Evolutionary conservation across 2,113 vertebrate genomes (phyloP).

Genomic region (Paracanthobrama guichenoti): DNA sequence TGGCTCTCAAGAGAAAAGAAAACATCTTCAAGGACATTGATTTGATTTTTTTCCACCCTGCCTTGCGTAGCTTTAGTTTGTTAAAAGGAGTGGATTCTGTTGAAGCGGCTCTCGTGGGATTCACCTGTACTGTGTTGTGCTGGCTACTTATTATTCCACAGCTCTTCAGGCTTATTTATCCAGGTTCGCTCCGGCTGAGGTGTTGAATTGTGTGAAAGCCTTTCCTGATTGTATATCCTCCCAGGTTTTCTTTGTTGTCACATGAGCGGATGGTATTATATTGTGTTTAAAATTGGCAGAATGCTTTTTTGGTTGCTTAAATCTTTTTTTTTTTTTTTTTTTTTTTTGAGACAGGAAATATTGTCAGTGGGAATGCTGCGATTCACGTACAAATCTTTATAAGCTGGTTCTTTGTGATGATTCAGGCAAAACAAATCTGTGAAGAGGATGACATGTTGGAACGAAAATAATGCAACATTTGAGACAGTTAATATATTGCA

Average conservation of each 20-base stretch:
- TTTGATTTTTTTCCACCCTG: constrained; percentile 46
- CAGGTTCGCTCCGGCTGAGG: constrained; percentile 40
- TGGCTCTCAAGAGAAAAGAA: constrained; percentile 48
- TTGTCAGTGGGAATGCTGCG: background rate
- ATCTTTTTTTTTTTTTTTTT: background rate
- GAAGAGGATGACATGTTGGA: background rate
- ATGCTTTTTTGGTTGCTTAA: constrained; percentile 24
- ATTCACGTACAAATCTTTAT: background rate
- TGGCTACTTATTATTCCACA: constrained; percentile 53
- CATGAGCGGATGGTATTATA: constrained; percentile 31
- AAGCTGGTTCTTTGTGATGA: background rate
- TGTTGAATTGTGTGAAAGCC: constrained; percentile 34
- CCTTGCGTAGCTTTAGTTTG: constrained; percentile 52
- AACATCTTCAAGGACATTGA: constrained; percentile 58
- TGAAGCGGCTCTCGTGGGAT: constrained; percentile 44
- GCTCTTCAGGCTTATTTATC: constrained; percentile 45
- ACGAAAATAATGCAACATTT: background rate
- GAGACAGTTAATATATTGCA: background rate
- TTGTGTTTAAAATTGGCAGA: constrained; percentile 32
- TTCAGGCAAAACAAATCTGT: constrained; percentile 1
- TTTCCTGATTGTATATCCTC: constrained; percentile 30
- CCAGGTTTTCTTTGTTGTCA: constrained; percentile 35
- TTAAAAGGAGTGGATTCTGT: constrained; percentile 51
- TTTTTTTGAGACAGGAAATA: background rate
- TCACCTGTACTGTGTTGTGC: constrained; percentile 33